Evolutionary conservation across 53 echinoderm and acorn worm genomes (phyloP).

Genomic region (Holothuria leucospilota): DNA sequence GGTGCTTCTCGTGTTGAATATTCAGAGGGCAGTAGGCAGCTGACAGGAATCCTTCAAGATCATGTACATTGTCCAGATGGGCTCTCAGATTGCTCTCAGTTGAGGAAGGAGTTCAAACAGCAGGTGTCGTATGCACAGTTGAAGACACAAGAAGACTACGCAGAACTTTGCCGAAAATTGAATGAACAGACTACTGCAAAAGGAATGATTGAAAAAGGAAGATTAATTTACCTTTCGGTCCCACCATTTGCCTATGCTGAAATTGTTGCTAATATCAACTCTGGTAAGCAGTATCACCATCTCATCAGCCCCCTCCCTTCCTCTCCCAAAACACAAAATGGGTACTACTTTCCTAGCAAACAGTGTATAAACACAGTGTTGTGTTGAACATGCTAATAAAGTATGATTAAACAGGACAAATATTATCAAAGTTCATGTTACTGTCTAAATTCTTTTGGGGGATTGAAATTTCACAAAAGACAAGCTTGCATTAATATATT

Average conservation of each 20-base stretch:
- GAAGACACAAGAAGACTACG: conserved; percentile 77
- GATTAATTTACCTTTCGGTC: conserved; percentile 89
- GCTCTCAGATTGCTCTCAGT: background rate
- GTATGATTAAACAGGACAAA: no score
- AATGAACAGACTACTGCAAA: conserved; percentile 32
- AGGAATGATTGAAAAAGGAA: conserved; percentile 73
- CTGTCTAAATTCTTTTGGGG: no score
- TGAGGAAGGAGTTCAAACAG: background rate
- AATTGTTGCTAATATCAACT: conserved; percentile 79
- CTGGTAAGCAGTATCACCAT: conserved; percentile 50
- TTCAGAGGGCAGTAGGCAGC: background rate
- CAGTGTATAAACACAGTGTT: no score
- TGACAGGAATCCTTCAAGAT: conserved; percentile 52
- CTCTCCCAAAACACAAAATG: no score
- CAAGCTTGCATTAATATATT: no score
- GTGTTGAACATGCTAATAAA: no score
- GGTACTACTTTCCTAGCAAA: no score
- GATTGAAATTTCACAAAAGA: no score
- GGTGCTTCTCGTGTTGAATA: background rate
- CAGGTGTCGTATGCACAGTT: conserved; percentile 59
- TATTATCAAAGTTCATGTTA: no score
- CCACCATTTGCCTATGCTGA: conserved; percentile 94
- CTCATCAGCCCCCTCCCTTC: no score
- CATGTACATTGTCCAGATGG: conserved; percentile 43
- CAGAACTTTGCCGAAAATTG: conserved; percentile 55